Base-by-base conservation (phyloP, 2,888 invertebrate genomes). In the Latrodectus elegans region DNA sequence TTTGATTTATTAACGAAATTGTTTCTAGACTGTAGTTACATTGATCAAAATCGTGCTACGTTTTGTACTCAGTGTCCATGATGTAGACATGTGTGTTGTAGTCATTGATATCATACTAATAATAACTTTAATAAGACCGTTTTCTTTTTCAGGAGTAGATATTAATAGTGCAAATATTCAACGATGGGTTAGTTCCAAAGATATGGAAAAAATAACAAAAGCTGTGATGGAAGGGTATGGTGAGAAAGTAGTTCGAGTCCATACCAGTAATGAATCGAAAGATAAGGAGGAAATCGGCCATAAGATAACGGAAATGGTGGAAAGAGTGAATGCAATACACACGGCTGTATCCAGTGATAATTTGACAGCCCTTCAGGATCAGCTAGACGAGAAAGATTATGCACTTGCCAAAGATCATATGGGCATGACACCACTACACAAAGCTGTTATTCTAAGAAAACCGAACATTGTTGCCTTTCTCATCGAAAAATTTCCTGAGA, bases 171-270 rank as follows among this genome's bases (percentile, higher is more conserved):
- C 97, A 90, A 97, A 97, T 91, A 97, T 98, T 90, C 94, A 97
- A 90, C 97, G 97, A 93, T 98, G 98, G 98, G 97, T 97, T 91
- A 97, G 97, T 92, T 97, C 97, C 92, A 95, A 96, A 92, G 97
- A 97, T 92, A 94, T 97, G 92, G 95, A 94, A 74, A 95, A 96
- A 90, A 93, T 97, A 90, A 96, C 97, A 92, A 95, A 96, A 91
- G 96, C 97, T 8, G 94, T 97, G 76, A 96, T 97, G 96, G 96
- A 96, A 91, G 97, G 98, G 0, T 96, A 97, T 91, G 98, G 98
- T 0, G 94, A 95, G 84, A 95, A 96, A 76, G 85, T 89, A 4
- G 81, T 84, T 51, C 81, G 82, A 6, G 78, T 73, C 6, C 72
- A 81, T 52, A 71, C 53, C 49, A 79, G 74, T 4, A 82, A 77